Conservation (phyloP, 2,888 invertebrate species). For the Elegia similella region DNA sequence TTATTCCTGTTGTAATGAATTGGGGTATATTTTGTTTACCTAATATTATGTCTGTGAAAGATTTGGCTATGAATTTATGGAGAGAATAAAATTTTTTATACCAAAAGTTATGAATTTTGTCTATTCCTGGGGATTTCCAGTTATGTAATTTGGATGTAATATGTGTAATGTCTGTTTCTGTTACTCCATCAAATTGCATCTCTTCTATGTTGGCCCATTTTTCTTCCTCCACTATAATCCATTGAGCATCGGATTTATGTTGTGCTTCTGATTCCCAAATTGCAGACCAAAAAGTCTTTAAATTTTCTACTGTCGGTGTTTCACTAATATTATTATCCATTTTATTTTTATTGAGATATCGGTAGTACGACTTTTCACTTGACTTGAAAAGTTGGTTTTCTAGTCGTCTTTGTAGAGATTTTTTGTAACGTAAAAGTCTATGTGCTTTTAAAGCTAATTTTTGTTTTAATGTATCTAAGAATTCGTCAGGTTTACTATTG, state of each 20-base stretch:
- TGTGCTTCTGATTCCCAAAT: constrained; percentile 19
- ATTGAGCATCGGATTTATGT: constrained; percentile 21
- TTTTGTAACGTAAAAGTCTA: constrained; percentile 24
- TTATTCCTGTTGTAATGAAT: background rate
- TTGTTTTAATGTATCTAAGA: constrained; percentile 17
- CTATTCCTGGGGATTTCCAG: background rate
- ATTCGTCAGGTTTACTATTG: constrained; percentile 24
- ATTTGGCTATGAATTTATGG: background rate
- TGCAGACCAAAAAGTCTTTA: constrained; percentile 21
- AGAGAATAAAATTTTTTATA: background rate
- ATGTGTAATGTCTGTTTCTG: background rate
- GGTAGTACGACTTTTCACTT: constrained; percentile 27
- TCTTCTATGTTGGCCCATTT: constrained; percentile 5
- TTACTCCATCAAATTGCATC: background rate
- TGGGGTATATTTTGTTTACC: background rate
- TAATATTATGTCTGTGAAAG: background rate
- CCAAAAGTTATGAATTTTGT: background rate
- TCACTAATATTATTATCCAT: background rate
- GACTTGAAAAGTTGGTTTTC: constrained; percentile 23
- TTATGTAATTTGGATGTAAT: background rate
- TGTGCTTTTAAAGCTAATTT: constrained; percentile 20
- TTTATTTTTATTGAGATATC: background rate
- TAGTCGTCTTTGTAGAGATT: constrained; percentile 22
- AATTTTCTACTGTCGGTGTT: constrained; percentile 11
- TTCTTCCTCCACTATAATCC: constrained; percentile 24